phyloP scores from a whole-genome alignment of 30 jellyfish, hydroid and myxozoan genomes.

The Clytia hemisphaerica region DNA sequence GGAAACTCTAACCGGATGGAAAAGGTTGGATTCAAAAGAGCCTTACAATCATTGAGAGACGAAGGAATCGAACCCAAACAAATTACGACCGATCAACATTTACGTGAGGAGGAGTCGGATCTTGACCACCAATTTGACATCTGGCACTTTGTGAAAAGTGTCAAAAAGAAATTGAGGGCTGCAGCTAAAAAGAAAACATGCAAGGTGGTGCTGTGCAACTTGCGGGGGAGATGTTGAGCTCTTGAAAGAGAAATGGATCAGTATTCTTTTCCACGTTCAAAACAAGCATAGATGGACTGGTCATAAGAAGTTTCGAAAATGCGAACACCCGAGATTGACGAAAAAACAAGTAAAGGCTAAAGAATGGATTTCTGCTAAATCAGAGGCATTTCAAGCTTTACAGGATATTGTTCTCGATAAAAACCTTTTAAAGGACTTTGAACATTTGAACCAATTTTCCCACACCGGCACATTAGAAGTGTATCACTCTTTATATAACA shows the following conservation, averaged over 20 bases:
- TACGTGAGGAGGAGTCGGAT: conserved; percentile 14
- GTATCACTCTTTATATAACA: conserved; percentile 27
- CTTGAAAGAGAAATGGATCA: conserved; percentile 25
- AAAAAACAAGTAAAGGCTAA: not conserved
- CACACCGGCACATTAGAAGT: conserved; percentile 47
- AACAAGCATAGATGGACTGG: conserved; percentile 36
- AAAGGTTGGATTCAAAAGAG: conserved; percentile 4
- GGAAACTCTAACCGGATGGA: conserved; percentile 35
- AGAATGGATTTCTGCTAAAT: conserved; percentile 17
- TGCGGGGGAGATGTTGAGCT: conserved; percentile 18
- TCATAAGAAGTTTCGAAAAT: not conserved
- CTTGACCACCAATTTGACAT: conserved; percentile 14
- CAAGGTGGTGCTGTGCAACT: conserved; percentile 30
- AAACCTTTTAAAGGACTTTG: not conserved
- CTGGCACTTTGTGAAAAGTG: conserved; percentile 25
- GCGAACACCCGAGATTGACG: conserved; percentile 20
- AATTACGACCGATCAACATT: conserved; percentile 31
- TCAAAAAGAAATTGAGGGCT: conserved; percentile 10
- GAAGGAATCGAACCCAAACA: not conserved
- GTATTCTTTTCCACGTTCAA: conserved; percentile 14
- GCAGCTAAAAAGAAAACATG: conserved; percentile 8
- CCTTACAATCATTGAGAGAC: not conserved
- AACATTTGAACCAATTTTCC: conserved; percentile 27
- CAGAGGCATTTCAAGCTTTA: conserved; percentile 27
- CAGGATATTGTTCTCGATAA: conserved; percentile 22